Evolutionary conservation across 2,888 invertebrate genomes (phyloP), one percentile per base, ranked within the genome.

Genomic region (Rhabditoides inermis): DNA sequence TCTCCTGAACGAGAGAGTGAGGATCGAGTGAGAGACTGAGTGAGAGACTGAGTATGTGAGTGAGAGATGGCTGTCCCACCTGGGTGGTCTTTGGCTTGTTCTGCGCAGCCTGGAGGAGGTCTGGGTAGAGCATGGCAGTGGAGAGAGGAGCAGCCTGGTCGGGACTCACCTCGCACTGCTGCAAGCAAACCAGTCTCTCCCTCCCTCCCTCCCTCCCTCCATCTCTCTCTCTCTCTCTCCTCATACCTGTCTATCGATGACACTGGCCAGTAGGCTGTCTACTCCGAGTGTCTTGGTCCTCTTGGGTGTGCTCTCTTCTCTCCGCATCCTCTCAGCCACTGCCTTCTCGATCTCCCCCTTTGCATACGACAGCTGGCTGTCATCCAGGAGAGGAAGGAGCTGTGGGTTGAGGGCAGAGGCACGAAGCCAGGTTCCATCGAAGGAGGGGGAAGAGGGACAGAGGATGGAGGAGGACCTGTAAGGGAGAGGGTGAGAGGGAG

Each of bases 321-420:
- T n/a, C n/a, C n/a, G n/a, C n/a, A n/a, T n/a, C n/a, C n/a, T n/a
- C n/a, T n/a, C n/a, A n/a, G n/a, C n/a, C n/a, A n/a, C n/a, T n/a
- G n/a, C 52, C 39, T 55, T 52, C 51, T 70, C 68, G 32, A 72
- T 57, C 15, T 56, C 35, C 15, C 49, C 46, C 51, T 62, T 61
- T 5, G 68, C 72, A 23, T 55, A 53, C 2, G 40, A 27, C 39
- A 68, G 53, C 30, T 72, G 71, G 3, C 61, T 58, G 2, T 61
- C 55, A 28, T 58, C 58, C 26, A 72, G 52, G 5, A 63, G 53
- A 2, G 65, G 56, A 26, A 63, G 65, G 41, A 70, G 41, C 40
- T 72, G 69, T 2, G 69, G 70, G 55, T 70, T 72, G 28, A 72
- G 53, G 7, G 71, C 67, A 6, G 72, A 72, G 2, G 72, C 65